Evolutionary conservation across 2,113 vertebrate species (phyloP).

Genomic region (Machaerirhynchus nigripectus): DNA sequence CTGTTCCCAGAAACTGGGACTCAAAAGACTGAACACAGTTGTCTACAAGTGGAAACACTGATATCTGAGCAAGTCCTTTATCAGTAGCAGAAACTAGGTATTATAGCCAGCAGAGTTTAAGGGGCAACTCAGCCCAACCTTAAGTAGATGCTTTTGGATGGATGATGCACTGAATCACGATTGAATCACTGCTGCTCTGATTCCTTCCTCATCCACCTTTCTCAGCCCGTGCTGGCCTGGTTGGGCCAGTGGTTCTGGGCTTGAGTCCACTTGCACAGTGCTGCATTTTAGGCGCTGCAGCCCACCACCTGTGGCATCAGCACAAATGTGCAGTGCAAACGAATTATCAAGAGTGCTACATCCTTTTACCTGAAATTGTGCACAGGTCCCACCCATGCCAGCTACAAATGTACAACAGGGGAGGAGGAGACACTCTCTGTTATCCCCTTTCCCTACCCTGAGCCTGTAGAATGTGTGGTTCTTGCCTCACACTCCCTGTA

Average conservation of each 20-base stretch:
- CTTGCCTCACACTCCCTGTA: neutral
- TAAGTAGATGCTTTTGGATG: neutral
- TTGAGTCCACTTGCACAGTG: neutral
- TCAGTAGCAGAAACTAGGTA: neutral
- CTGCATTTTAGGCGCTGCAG: neutral
- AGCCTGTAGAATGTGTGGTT: accelerated
- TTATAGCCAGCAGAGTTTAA: neutral
- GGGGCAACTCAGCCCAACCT: neutral
- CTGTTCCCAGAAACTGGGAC: neutral
- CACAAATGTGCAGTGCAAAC: neutral
- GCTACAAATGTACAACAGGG: neutral
- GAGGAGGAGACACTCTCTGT: accelerated
- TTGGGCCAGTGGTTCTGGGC: neutral
- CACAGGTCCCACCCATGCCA: accelerated
- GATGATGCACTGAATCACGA: neutral
- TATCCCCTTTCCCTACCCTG: neutral
- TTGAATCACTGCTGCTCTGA: neutral
- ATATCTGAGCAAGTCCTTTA: neutral
- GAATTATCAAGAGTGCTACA: neutral
- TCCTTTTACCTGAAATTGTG: neutral
- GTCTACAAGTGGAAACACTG: neutral
- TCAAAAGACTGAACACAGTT: neutral
- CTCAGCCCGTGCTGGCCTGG: neutral
- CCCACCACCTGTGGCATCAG: accelerated
- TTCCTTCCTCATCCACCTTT: neutral